Conservation (phyloP, 2,797 vertebrate species). For the Diplodus sargus region DNA sequence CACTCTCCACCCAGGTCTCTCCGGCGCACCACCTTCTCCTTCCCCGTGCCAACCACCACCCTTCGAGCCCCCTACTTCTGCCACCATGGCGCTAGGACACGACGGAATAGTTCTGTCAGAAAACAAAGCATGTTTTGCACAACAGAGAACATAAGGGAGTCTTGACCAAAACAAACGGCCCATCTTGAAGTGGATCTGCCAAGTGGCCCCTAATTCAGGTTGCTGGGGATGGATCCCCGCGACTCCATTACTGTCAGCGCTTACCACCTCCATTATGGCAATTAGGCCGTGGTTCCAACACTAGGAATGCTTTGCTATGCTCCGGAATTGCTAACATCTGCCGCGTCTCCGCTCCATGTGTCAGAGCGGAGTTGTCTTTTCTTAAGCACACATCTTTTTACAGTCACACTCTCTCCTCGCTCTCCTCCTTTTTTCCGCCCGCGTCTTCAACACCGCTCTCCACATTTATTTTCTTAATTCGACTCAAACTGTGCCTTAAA, state of each 20-base stretch:
- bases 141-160: conserved; percentile 37
- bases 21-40: conserved; percentile 13
- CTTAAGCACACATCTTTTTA: conserved; percentile 83
- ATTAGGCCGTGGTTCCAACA: conserved; percentile 83
- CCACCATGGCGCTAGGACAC: neutral
- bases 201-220: conserved; percentile 79
- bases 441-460: conserved; percentile 72
- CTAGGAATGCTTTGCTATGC: conserved; percentile 82
- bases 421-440: conserved; percentile 24
- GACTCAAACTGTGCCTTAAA: conserved; percentile 87
- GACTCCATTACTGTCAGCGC: conserved; percentile 86
- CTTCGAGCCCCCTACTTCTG: neutral
- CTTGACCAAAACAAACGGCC: conserved; percentile 56
- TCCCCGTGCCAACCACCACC: conserved; percentile 2
- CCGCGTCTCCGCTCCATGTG: conserved; percentile 77
- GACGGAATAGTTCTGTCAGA: neutral
- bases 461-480: conserved; percentile 89
- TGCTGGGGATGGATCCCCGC: conserved; percentile 79
- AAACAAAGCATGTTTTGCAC: conserved; percentile 32
- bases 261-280: conserved; percentile 86
- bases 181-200: conserved; percentile 82
- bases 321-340: conserved; percentile 87
- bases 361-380: conserved; percentile 80
- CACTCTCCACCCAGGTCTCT: conserved; percentile 51
- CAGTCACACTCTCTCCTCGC: conserved; percentile 63